Percentiles rank a stretch among this genome's conserved stretches.
These are phyloP conservation scores for Synanthedon tipuliformis DNA, from an alignment of 2,888 invertebrate genomes.

Conservation along the genomic window DNA sequence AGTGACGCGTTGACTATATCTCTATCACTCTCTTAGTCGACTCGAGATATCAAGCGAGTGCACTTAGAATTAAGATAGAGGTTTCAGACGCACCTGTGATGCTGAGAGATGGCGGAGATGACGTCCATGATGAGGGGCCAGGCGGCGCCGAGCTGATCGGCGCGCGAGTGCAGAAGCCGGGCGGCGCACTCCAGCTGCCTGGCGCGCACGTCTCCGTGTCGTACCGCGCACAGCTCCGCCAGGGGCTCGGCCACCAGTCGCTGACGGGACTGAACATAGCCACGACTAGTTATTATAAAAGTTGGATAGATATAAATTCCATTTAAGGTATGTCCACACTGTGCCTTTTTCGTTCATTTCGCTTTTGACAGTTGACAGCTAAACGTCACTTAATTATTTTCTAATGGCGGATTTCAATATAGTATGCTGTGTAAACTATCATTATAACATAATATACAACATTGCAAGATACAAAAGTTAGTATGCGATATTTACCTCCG, in stretches of 20 bases:
- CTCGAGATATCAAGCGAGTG: too few relatives aligned
- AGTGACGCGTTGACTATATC: too few relatives aligned
- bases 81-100: slow-evolving; percentile 78
- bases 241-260: slow-evolving; percentile 88
- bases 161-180: slow-evolving; percentile 90
- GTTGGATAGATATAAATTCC: neutral
- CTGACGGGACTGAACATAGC: slow-evolving; percentile 73
- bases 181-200: slow-evolving; percentile 95
- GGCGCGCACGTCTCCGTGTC: slow-evolving; percentile 93
- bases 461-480: too few relatives aligned
- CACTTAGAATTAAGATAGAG: too few relatives aligned
- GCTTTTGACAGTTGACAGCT: too few relatives aligned
- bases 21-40: too few relatives aligned
- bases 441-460: too few relatives aligned
- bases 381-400: too few relatives aligned
- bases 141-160: slow-evolving; percentile 91
- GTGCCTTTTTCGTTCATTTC: too few relatives aligned
- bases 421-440: too few relatives aligned
- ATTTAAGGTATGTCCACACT: too few relatives aligned
- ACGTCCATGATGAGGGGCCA: slow-evolving; percentile 96
- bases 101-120: slow-evolving; percentile 93
- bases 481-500: slow-evolving; percentile 79
- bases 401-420: too few relatives aligned
- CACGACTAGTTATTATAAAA: neutral
- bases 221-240: slow-evolving; percentile 89